phyloP scores from a whole-genome alignment of 2,113 vertebrate species.

The Phycodurus eques region DNA sequence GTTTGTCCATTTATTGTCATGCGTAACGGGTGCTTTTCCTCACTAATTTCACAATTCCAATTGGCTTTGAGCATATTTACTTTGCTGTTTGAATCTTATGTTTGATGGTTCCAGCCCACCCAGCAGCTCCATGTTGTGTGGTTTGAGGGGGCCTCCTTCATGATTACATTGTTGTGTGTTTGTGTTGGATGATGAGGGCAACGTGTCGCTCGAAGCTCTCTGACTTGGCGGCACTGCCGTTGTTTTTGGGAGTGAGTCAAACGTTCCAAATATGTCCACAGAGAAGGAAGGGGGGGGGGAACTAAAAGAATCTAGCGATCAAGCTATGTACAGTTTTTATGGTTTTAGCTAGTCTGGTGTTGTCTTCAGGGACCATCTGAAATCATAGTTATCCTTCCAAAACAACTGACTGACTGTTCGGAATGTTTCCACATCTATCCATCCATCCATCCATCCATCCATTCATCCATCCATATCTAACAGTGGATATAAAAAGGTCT shows the following conservation, averaged over 20 bases:
- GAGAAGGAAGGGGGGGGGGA: constrained; percentile 23
- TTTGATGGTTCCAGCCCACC: not conserved
- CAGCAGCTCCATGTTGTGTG: constrained; percentile 14
- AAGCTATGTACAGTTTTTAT: not conserved
- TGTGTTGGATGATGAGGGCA: constrained; percentile 50
- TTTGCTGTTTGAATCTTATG: not conserved
- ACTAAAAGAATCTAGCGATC: not conserved
- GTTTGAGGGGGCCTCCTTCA: constrained; percentile 12
- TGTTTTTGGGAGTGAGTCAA: constrained; percentile 60
- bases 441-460: no score
- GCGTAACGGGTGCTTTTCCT: no score
- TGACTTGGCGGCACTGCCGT: constrained; percentile 52
- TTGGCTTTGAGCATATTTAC: not conserved
- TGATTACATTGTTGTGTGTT: constrained; percentile 57
- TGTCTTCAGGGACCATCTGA: not conserved
- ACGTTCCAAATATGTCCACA: constrained; percentile 50
- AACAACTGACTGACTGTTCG: not conserved
- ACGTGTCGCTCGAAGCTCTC: constrained; percentile 43
- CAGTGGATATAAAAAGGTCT: no score
- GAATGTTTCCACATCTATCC: not conserved
- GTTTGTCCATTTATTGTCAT: not conserved
- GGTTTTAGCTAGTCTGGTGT: not conserved
- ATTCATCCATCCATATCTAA: no score
- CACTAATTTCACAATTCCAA: not conserved
- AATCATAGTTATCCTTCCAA: not conserved